phyloP scores from a whole-genome alignment of 2,797 vertebrate genomes.

The Nothura maculosa region DNA sequence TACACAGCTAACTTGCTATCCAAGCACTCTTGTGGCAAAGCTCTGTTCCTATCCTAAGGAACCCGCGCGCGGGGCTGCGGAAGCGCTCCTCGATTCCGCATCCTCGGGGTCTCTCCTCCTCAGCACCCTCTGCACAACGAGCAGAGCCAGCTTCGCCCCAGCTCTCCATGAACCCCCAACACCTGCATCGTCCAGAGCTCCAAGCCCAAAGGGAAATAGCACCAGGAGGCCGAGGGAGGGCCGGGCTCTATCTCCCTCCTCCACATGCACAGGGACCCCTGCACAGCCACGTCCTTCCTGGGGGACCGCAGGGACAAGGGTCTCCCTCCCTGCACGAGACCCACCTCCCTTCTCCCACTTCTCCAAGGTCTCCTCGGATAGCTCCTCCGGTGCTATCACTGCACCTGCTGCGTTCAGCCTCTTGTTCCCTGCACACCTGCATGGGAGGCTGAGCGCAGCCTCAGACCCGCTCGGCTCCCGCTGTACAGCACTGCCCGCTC shows the following conservation, averaged over 20 bases:
- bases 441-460: neutral
- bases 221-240: neutral
- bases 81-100: neutral
- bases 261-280: neutral
- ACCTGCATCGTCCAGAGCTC: neutral
- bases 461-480: neutral
- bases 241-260: neutral
- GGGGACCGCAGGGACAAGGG: too few relatives aligned
- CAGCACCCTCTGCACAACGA: neutral
- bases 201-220: neutral
- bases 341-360: neutral
- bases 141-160: neutral
- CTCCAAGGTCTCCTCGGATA: neutral
- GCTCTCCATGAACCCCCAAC: fast-evolving
- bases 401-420: neutral
- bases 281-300: neutral
- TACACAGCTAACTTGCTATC: neutral
- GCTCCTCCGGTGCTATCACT: fast-evolving
- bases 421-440: neutral
- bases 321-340: too few relatives aligned
- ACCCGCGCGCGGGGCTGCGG: neutral
- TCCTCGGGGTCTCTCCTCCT: neutral
- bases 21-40: neutral
- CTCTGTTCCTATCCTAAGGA: neutral
- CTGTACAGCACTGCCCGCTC: neutral